Percentiles rank a stretch among this genome's conserved stretches.
Conservation (phyloP, 2,888 invertebrate species). For the Aelia acuminata region DNA sequence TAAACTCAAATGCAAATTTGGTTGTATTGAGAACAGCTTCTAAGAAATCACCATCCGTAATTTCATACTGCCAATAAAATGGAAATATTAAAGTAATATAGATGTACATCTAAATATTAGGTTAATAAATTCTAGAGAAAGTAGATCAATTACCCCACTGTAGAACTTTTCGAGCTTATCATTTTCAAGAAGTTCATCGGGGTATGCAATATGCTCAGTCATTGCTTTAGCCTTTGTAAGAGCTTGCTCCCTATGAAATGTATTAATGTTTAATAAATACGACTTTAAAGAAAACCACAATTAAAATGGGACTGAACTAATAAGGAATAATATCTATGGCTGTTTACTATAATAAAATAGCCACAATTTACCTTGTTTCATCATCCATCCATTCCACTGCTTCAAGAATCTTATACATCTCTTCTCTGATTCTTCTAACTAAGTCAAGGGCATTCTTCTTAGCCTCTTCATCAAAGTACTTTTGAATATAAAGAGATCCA, state of each 20-base stretch:
- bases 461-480: slow-evolving; percentile 88
- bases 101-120: background rate
- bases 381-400: slow-evolving; percentile 95
- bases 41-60: slow-evolving; percentile 78
- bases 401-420: slow-evolving; percentile 85
- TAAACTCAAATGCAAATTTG: slow-evolving; percentile 84
- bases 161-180: slow-evolving; percentile 86
- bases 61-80: slow-evolving; percentile 75
- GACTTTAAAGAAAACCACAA: background rate
- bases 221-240: slow-evolving; percentile 86
- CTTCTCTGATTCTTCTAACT: slow-evolving; percentile 86
- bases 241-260: slow-evolving; percentile 74
- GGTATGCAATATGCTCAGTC: slow-evolving; percentile 93
- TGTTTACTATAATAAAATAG: background rate
- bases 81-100: background rate
- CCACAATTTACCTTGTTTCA: slow-evolving; percentile 73
- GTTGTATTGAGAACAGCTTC: slow-evolving; percentile 84
- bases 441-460: slow-evolving; percentile 88
- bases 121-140: background rate
- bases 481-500: slow-evolving; percentile 88
- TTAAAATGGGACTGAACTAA: background rate
- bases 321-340: background rate
- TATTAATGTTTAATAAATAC: background rate
- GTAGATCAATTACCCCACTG: slow-evolving; percentile 74
- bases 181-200: slow-evolving; percentile 88